Evolutionary conservation across 2,113 vertebrate genomes (phyloP).

Genomic region (Melanotaenia duboulayi): DNA sequence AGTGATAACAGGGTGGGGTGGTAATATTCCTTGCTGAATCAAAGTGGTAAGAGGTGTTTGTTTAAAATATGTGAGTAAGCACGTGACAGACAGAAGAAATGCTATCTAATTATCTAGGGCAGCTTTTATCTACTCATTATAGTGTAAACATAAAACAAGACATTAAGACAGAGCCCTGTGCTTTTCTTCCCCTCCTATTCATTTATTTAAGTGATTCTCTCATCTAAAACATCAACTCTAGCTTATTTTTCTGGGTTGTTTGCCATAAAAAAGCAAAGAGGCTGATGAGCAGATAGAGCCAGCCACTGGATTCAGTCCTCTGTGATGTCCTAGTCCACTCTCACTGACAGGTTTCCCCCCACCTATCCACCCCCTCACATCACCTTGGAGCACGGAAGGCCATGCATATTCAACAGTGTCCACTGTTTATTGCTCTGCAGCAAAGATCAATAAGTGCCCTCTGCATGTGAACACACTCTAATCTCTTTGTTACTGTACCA

Average conservation of each 20-base stretch:
- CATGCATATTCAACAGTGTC: constrained; percentile 72
- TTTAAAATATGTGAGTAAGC: constrained; percentile 41
- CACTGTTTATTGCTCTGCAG: constrained; percentile 56
- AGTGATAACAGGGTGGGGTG: constrained; percentile 30
- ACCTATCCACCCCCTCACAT: constrained; percentile 51
- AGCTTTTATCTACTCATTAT: constrained; percentile 15
- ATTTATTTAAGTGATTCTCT: too few species aligned
- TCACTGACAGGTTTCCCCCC: constrained; percentile 25
- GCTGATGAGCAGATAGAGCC: not conserved
- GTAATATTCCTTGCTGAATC: constrained; percentile 24
- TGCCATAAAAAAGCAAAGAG: constrained; percentile 17
- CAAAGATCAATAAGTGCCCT: constrained; percentile 62
- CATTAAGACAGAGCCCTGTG: not conserved
- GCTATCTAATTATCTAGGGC: constrained; percentile 29
- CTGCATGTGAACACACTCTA: constrained; percentile 46
- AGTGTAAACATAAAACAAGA: constrained; percentile 24
- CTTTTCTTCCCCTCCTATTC: too few species aligned
- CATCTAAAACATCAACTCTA: too few species aligned
- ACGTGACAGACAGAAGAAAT: constrained; percentile 37
- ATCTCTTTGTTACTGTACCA: constrained; percentile 51
- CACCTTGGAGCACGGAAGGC: constrained; percentile 46
- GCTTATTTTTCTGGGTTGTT: constrained; percentile 7
- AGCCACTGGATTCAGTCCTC: constrained; percentile 23
- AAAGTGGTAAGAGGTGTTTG: constrained; percentile 54
- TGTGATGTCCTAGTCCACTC: constrained; percentile 8